A percentile compares a stretch with the other conserved stretches of the same genome.
These are phyloP conservation scores for Trichogramma dendrolimi DNA, from an alignment of 2,888 invertebrate species.

Conservation along the genomic window DNA sequence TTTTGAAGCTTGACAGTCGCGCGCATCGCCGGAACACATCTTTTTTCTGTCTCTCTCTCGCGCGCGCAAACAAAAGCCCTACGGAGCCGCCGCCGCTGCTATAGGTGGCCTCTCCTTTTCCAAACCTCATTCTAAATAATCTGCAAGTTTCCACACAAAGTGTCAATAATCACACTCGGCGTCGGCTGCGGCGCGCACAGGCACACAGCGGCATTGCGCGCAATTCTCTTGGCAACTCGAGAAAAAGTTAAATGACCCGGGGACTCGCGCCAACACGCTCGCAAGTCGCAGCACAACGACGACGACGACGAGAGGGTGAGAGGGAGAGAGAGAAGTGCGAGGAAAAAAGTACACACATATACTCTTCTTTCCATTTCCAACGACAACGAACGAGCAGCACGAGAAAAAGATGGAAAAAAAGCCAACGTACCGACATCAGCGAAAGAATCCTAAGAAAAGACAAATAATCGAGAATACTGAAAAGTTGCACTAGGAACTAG, in stretches of 20 bases:
- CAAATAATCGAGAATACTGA: constrained; percentile 26
- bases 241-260: constrained; percentile 24
- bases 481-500: constrained; percentile 12
- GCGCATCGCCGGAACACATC: too few relatives aligned
- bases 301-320: background rate
- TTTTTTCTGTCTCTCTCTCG: too few relatives aligned
- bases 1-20: too few relatives aligned
- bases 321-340: constrained; percentile 1
- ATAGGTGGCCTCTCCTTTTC: too few relatives aligned
- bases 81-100: too few relatives aligned
- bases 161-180: constrained; percentile 16
- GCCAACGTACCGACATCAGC: background rate
- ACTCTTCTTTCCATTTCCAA: too few relatives aligned
- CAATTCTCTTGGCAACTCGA: background rate
- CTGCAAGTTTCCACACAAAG: constrained; percentile 11
- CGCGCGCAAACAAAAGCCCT: too few relatives aligned
- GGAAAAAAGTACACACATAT: background rate
- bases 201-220: too few relatives aligned
- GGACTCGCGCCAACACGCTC: background rate
- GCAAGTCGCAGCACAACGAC: background rate
- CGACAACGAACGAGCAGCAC: background rate
- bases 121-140: constrained; percentile 6
- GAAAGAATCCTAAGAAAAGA: constrained; percentile 7
- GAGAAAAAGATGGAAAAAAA: background rate
- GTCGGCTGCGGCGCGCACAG: background rate